Conservation (phyloP, 2,113 vertebrate species). For the Triplophysa rosa region DNA sequence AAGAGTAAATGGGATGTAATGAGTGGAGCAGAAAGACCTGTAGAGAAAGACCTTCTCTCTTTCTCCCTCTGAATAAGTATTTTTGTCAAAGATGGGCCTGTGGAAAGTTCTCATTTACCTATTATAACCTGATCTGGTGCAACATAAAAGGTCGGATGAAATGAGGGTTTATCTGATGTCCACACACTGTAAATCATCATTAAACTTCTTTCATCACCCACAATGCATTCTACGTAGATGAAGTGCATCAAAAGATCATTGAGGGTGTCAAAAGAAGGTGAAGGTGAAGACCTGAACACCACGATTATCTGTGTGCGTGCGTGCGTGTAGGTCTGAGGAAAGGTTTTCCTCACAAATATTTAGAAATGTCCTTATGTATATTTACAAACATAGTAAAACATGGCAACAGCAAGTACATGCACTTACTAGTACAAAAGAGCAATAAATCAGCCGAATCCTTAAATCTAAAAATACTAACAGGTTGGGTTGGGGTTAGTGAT, state of each 20-base stretch:
- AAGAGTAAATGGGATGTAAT: slow-evolving; percentile 25
- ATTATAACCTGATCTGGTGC: slow-evolving; percentile 50
- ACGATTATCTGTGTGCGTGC: too few species aligned
- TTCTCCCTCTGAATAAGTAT: background rate
- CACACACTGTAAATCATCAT: background rate
- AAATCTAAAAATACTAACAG: too few species aligned
- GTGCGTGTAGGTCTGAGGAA: too few species aligned
- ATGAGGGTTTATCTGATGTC: slow-evolving; percentile 35
- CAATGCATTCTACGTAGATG: background rate
- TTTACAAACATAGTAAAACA: too few species aligned
- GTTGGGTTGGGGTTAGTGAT: too few species aligned
- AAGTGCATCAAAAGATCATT: background rate
- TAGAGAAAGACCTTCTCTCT: slow-evolving; percentile 9
- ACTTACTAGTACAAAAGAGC: too few species aligned
- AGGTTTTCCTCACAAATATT: too few species aligned
- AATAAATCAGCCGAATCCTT: too few species aligned
- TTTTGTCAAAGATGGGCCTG: slow-evolving; percentile 34
- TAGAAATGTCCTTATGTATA: too few species aligned
- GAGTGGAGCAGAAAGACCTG: slow-evolving; percentile 16
- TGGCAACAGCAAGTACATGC: too few species aligned
- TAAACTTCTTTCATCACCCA: background rate
- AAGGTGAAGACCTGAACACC: too few species aligned
- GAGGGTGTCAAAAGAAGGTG: background rate
- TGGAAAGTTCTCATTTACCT: slow-evolving; percentile 57
- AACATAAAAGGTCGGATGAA: slow-evolving; percentile 55